Conservation (phyloP, 2,888 invertebrate genomes). For the Clivina fossor region DNA sequence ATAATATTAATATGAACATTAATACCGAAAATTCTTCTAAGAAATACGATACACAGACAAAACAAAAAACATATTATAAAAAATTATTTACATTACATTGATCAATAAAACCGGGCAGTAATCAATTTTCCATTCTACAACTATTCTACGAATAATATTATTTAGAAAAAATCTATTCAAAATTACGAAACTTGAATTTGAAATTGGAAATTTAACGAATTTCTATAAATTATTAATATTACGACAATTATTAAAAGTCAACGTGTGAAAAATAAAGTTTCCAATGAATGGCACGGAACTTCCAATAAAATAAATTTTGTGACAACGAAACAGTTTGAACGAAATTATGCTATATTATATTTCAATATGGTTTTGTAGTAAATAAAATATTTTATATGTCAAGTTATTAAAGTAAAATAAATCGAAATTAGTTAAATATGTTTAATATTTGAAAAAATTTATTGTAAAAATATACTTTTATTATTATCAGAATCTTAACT, state of each 20-base stretch:
- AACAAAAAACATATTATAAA: neutral
- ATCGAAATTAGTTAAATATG: too few relatives aligned
- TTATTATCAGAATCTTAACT: too few relatives aligned
- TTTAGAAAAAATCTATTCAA: neutral
- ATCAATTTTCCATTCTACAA: neutral
- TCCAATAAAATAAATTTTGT: constrained; percentile 3
- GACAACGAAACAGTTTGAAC: too few relatives aligned
- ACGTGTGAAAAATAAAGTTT: neutral
- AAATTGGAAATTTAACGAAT: neutral
- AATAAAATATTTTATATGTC: too few relatives aligned
- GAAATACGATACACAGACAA: too few relatives aligned
- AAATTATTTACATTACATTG: neutral
- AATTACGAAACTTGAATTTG: neutral
- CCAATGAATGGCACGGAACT: neutral
- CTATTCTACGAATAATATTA: neutral
- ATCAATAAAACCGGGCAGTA: neutral
- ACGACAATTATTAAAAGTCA: neutral
- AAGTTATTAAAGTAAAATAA: too few relatives aligned
- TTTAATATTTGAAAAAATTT: too few relatives aligned
- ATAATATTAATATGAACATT: too few relatives aligned
- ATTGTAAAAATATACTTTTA: too few relatives aligned
- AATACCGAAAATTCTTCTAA: too few relatives aligned
- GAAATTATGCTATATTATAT: too few relatives aligned
- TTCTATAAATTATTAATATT: constrained; percentile 8
- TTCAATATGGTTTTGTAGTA: too few relatives aligned